Evolutionary conservation across 2,113 vertebrate genomes (phyloP).

Genomic region (Perccottus glenii): DNA sequence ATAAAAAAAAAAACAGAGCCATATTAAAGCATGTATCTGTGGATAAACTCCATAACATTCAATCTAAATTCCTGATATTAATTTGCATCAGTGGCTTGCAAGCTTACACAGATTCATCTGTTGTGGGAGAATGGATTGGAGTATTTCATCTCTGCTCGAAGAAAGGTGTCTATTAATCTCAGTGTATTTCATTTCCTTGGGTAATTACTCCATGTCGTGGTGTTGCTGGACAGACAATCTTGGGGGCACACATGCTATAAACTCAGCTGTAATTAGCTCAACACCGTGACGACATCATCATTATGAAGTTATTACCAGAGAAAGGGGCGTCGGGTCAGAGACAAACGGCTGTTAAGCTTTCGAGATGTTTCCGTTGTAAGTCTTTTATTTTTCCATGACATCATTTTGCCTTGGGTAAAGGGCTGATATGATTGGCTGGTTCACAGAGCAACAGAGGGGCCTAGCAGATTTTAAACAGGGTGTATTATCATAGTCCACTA

Average conservation of each 20-base stretch:
- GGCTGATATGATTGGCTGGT: constrained; percentile 23
- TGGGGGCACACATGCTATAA: constrained; percentile 25
- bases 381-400: constrained; percentile 60
- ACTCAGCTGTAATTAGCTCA: constrained; percentile 33
- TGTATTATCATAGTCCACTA: constrained; percentile 7
- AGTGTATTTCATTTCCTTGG: constrained; percentile 11
- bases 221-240: not conserved
- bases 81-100: too few species aligned
- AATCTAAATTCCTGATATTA: too few species aligned
- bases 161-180: constrained; percentile 10
- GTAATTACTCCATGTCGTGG: constrained; percentile 41
- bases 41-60: too few species aligned
- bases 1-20: too few species aligned
- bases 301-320: constrained; percentile 42
- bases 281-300: constrained; percentile 36
- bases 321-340: constrained; percentile 25
- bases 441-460: not conserved
- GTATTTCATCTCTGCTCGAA: not conserved
- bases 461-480: constrained; percentile 14
- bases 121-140: not conserved
- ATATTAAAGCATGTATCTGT: too few species aligned
- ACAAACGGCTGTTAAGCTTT: not conserved
- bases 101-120: too few species aligned
- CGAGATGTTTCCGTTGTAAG: constrained; percentile 16
- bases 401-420: constrained; percentile 24